Conservation (phyloP, 1,140 invertebrate genomes). For the Elymnias hypermnestra region DNA sequence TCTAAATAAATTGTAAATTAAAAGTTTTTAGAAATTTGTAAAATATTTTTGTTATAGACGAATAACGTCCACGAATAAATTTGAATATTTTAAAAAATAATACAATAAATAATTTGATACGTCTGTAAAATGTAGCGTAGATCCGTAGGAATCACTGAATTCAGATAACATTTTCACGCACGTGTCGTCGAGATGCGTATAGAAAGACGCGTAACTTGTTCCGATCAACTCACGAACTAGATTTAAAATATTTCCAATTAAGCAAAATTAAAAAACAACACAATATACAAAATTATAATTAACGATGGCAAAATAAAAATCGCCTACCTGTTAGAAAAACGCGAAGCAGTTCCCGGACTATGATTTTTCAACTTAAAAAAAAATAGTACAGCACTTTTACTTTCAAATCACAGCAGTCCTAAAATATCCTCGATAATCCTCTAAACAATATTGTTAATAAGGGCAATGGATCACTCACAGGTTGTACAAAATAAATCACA, state of each 20-base stretch:
- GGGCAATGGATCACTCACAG: slow-evolving; percentile 16
- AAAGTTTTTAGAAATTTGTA: too few species aligned
- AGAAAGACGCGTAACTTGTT: neutral
- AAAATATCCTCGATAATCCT: slow-evolving; percentile 14
- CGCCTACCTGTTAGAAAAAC: slow-evolving; percentile 22
- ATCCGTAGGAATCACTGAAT: neutral
- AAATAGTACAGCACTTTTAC: slow-evolving; percentile 12
- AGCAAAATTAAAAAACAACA: neutral
- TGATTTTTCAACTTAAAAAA: slow-evolving; percentile 9
- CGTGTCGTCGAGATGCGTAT: neutral
- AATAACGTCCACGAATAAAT: too few species aligned
- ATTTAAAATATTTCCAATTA: too few species aligned
- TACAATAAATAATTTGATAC: too few species aligned
- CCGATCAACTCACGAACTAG: neutral
- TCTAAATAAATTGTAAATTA: too few species aligned
- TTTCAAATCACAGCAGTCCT: slow-evolving; percentile 3
- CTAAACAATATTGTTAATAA: slow-evolving; percentile 12
- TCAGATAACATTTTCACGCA: neutral
- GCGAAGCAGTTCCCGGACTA: slow-evolving; percentile 7
- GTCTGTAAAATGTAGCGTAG: too few species aligned
- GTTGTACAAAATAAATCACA: slow-evolving; percentile 35
- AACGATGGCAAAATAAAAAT: too few species aligned
- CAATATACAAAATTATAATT: slow-evolving; percentile 7
- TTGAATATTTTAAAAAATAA: too few species aligned
- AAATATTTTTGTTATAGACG: too few species aligned